Conservation (phyloP, 1,140 invertebrate species). For the Drosophila mojavensis region DNA sequence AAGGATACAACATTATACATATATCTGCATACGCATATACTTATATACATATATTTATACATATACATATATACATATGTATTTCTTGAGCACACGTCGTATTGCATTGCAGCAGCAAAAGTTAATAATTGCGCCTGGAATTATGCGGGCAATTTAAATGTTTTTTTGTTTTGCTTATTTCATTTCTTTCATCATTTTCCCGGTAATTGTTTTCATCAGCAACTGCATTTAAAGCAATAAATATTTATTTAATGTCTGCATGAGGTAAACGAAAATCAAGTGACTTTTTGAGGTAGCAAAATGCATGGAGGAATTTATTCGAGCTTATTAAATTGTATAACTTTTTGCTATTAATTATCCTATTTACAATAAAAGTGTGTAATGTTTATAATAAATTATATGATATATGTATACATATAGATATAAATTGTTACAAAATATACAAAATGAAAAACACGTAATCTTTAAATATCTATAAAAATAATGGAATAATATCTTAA, state of each 20-base stretch:
- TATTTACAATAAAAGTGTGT: no score
- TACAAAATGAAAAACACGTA: no score
- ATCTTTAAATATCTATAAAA: no score
- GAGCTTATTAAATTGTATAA: no score
- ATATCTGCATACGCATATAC: neutral
- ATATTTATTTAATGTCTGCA: conserved; percentile 42
- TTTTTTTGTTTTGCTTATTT: neutral
- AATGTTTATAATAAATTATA: no score
- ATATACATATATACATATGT: conserved; percentile 1
- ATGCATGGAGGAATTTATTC: neutral
- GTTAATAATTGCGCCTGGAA: conserved; percentile 58
- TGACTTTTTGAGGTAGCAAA: conserved; percentile 1
- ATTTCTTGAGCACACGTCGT: conserved; percentile 18
- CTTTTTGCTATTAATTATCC: no score
- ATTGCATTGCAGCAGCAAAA: conserved; percentile 68
- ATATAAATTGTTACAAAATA: no score
- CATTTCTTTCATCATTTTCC: conserved; percentile 54
- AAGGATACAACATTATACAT: neutral
- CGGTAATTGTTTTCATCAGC: conserved; percentile 62
- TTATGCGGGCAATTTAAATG: conserved; percentile 42
- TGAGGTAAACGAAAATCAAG: neutral
- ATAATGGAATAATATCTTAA: no score
- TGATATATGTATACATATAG: no score
- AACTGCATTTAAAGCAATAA: conserved; percentile 40
- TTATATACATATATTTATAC: conserved; percentile 33